Percentiles rank a stretch among this genome's conserved stretches.
phyloP scores from a whole-genome alignment of 2,113 vertebrate species.

The Myotis yumanensis region DNA sequence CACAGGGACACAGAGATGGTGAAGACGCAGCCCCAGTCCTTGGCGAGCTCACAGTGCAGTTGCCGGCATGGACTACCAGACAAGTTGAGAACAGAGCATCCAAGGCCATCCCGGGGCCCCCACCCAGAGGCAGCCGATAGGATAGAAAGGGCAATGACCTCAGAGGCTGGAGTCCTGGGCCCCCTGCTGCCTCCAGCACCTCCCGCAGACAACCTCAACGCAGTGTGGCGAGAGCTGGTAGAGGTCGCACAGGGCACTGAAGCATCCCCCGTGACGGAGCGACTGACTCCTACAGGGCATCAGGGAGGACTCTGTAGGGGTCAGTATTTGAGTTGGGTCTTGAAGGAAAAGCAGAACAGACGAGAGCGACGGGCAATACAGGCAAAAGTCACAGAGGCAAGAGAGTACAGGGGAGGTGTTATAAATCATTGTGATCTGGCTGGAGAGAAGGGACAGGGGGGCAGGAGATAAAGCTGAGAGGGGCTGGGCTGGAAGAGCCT shows the following conservation, averaged over 20 bases:
- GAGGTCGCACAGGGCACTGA: neutral
- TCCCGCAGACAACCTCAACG: neutral
- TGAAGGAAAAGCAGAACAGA: neutral
- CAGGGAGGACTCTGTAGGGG: neutral
- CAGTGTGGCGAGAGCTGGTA: accelerated
- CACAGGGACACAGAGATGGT: neutral
- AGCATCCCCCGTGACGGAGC: neutral
- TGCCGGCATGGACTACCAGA: neutral
- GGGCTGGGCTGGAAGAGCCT: neutral
- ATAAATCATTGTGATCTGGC: neutral
- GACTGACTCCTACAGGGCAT: neutral
- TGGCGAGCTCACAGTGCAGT: neutral
- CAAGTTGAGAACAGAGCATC: neutral
- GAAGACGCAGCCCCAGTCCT: neutral
- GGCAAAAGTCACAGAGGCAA: neutral
- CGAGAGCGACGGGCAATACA: neutral
- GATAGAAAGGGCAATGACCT: neutral
- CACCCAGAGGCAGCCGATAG: neutral
- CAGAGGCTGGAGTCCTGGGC: neutral
- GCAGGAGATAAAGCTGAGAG: neutral
- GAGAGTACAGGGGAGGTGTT: neutral
- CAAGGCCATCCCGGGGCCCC: neutral
- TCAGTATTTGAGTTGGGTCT: neutral
- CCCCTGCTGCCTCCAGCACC: neutral
- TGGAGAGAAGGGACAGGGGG: neutral